A percentile compares a stretch with the other conserved stretches of the same genome.
phyloP scores from a whole-genome alignment of 2,797 vertebrate species.

The Neostethus bicornis region DNA sequence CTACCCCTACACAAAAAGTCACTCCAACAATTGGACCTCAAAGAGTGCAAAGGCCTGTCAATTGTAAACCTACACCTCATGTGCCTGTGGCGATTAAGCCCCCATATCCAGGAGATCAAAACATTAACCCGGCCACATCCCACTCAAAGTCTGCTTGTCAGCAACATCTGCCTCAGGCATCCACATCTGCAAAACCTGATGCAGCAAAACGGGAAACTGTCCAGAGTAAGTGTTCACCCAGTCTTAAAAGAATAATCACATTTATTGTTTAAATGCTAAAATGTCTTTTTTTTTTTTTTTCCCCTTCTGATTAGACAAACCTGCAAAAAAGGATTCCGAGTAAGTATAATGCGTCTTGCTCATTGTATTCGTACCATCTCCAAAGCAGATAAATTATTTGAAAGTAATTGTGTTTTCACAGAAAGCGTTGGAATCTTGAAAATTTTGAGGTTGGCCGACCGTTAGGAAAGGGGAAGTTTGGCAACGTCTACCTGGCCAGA shows the following conservation, averaged over 20 bases:
- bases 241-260: background rate
- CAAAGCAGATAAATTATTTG: background rate
- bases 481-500: constrained; percentile 95
- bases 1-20: constrained; percentile 70
- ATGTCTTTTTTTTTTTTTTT: background rate
- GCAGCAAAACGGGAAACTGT: constrained; percentile 52
- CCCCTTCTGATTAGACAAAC: constrained; percentile 47
- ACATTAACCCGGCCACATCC: constrained; percentile 54
- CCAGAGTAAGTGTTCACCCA: constrained; percentile 52
- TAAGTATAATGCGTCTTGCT: constrained; percentile 33
- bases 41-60: constrained; percentile 70
- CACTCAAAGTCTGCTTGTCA: constrained; percentile 46
- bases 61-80: constrained; percentile 56
- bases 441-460: constrained; percentile 97
- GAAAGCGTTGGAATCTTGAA: constrained; percentile 91
- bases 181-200: constrained; percentile 29
- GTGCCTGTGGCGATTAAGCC: constrained; percentile 35
- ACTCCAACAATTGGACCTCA: constrained; percentile 82
- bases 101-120: constrained; percentile 50
- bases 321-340: constrained; percentile 53
- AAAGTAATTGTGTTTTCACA: constrained; percentile 47
- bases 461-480: constrained; percentile 97
- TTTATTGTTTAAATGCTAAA: background rate
- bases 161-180: constrained; percentile 35
- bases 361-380: background rate